Evolutionary conservation across 1,140 invertebrate genomes (phyloP), one percentile per base, ranked within the genome.

Genomic region (Eupristina koningsbergeri): DNA sequence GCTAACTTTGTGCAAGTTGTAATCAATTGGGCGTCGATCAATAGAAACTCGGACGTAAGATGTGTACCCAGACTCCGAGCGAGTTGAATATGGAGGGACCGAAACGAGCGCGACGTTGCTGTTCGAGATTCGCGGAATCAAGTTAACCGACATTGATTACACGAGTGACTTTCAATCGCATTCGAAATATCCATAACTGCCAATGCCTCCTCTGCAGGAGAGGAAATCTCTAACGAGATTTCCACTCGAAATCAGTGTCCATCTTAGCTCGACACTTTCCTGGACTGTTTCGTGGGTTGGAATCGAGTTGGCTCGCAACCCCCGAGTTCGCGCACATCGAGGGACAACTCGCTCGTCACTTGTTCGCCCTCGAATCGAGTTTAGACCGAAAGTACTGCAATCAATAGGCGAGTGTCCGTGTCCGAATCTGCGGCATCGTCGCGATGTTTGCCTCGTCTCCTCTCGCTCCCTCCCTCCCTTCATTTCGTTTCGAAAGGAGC

Each of bases 351-450:
- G 78, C 88, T 88, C 87, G 87, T 85, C 86, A 87, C 5, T 50
- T 90, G 90, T 87, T n/a, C n/a, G n/a, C n/a, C n/a, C 86, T 86
- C 84, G 88, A 89, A 89, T 91, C 89, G 87, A 92, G 92, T 89
- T 92, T 92, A 92, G 88, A 85, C 88, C 86, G 87, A 89, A 87
- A 88, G 87, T 86, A 90, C 89, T 88, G 90, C 90, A 91, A 92
- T 92, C 91, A 90, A 92, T 92, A 91, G 91, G 77, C 91, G 90
- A n/a, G n/a, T n/a, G n/a, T n/a, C 91, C 91, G 89, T 88, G 88
- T 88, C 89, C 88, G 89, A 91, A 90, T 91, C 34, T 50, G 31
- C 31, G 74, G 87, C 87, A 87, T 87, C 88, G 86, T 88, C 89
- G 86, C 88, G 88, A 90, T 90, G 90, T 91, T 88, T 89, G 90